Conservation (phyloP, 1,140 invertebrate genomes). For the Rhizoglyphus robini region DNA sequence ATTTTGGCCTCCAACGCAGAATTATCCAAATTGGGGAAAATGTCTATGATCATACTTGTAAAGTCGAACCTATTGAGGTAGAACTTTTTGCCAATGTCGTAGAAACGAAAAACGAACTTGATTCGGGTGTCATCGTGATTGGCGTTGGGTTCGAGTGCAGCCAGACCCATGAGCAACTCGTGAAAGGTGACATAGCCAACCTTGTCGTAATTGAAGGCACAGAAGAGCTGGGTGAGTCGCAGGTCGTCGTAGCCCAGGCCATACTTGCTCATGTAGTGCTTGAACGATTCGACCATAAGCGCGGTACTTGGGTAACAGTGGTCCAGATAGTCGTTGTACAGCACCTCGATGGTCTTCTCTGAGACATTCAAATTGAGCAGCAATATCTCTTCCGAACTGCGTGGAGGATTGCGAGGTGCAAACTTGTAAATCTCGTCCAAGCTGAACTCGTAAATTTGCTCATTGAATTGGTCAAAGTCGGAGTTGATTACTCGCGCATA, state of each 20-base stretch:
- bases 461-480: not conserved
- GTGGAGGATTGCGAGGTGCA: slow-evolving; percentile 19
- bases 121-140: slow-evolving; percentile 39
- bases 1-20: not conserved
- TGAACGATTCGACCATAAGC: slow-evolving; percentile 16
- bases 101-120: slow-evolving; percentile 44
- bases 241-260: slow-evolving; percentile 5
- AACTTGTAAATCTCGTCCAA: slow-evolving; percentile 13
- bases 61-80: slow-evolving; percentile 25
- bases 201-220: slow-evolving; percentile 17
- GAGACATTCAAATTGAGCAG: slow-evolving; percentile 8
- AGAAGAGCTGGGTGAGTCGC: slow-evolving; percentile 9
- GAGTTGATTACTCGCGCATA: not conserved
- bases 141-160: slow-evolving; percentile 40
- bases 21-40: not conserved
- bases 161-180: slow-evolving; percentile 40
- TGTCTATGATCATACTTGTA: not conserved
- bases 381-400: slow-evolving; percentile 19
- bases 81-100: slow-evolving; percentile 37
- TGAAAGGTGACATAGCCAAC: slow-evolving; percentile 31
- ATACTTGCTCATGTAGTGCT: slow-evolving; percentile 19
- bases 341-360: slow-evolving; percentile 13
- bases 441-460: slow-evolving; percentile 12
- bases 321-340: slow-evolving; percentile 21
- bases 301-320: slow-evolving; percentile 21